Evolutionary conservation across 2,113 vertebrate genomes (phyloP), one percentile per base, ranked within the genome.

Genomic region (Actenoides lindsayi): DNA sequence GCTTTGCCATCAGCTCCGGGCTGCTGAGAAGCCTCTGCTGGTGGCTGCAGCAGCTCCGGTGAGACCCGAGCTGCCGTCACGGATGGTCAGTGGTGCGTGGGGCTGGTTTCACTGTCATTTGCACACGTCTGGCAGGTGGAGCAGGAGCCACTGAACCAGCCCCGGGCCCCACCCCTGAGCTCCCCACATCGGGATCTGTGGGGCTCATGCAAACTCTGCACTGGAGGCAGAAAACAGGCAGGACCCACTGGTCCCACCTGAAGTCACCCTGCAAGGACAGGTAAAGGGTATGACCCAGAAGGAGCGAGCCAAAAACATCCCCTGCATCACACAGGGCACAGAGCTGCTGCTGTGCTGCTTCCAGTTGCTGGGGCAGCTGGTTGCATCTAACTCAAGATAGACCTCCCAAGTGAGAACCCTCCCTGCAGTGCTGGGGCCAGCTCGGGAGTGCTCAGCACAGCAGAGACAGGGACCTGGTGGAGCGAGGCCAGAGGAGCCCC

Each of bases 81-180:
- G 93, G 21, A 97, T 96, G 98, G 95, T 92, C 97, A 97, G 96
- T 9, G 11, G 89, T 16, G 91, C 59, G 2, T 87, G 51, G 81
- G 83, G 90, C 73, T 77, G 79, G 63, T 79, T 91, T 80, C 93
- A 85, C 90, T 91, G 89, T 64, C 17, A 39, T 57, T 60, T 94
- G 95, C 95, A 97, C 94, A 93, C 24, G 96, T 96, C 97, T 98
- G 92, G 92, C 98, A 98, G 98, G 78, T 98, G 98, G 97, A 85
- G 83, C 82, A 53, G 75, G 24, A 94, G 81, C 87, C 92, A 90
- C 94, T 79, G 79, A 96, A 97, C 89, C 85, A 53, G 35, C 89
- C 69, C 88, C 0, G 5, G 19, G 76, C 35, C 74, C 90, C 92
- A 89, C 92, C 93, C 94, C 81, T 2, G 9, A 83, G 90, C 73